A percentile compares a stretch with the other conserved stretches of the same genome.
phyloP scores from a whole-genome alignment of 2,797 vertebrate species.

The Danio tinwini region DNA sequence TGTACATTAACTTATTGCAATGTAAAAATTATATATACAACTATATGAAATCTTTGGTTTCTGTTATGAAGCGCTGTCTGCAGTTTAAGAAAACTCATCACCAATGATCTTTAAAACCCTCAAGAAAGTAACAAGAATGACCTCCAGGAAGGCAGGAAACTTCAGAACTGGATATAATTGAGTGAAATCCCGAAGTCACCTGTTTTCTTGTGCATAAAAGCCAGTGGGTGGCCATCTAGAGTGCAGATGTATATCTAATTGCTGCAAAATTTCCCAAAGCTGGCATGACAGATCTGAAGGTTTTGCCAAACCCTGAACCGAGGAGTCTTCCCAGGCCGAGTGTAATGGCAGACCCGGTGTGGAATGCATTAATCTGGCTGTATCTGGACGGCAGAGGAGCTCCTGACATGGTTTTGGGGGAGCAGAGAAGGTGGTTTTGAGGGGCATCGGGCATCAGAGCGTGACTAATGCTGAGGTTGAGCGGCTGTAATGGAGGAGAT shows the following conservation, averaged over 20 bases:
- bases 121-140: not conserved
- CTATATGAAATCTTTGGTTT: no score
- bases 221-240: constrained; percentile 52
- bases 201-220: constrained; percentile 50
- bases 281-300: constrained; percentile 49
- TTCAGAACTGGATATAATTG: constrained; percentile 30
- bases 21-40: no score
- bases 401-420: constrained; percentile 37
- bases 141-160: constrained; percentile 12
- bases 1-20: no score
- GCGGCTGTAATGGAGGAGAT: constrained; percentile 70
- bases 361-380: constrained; percentile 41
- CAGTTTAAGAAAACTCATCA: no score
- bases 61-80: no score
- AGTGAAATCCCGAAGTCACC: constrained; percentile 46
- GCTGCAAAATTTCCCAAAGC: constrained; percentile 47
- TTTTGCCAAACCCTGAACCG: constrained; percentile 28
- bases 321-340: constrained; percentile 52
- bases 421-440: constrained; percentile 48
- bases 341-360: constrained; percentile 55
- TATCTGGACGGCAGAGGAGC: constrained; percentile 51
- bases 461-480: constrained; percentile 77
- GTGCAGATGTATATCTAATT: constrained; percentile 59
- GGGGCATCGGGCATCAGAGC: constrained; percentile 72
- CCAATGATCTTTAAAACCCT: no score